These are phyloP conservation scores for Tachina fera DNA, from an alignment of 2,888 invertebrate genomes.

Conservation along the genomic window DNA sequence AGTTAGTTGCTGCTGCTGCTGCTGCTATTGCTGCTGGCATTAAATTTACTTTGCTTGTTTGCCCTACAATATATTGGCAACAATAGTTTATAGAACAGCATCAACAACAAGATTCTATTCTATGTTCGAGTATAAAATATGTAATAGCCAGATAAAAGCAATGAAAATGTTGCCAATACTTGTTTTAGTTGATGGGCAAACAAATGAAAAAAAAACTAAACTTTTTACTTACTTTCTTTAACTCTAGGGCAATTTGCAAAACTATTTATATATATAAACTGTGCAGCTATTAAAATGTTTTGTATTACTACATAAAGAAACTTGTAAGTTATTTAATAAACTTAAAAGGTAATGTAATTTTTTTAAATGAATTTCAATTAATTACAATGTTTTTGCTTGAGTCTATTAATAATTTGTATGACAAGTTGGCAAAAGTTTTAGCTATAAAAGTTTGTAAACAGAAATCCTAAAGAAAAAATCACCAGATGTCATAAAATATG, in stretches of 20 bases:
- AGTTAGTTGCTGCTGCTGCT: conserved; percentile 15
- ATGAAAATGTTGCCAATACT: conserved; percentile 58
- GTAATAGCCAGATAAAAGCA: conserved; percentile 60
- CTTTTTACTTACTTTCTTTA: conserved; percentile 43
- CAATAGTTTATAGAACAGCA: conserved; percentile 50
- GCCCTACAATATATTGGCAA: conserved; percentile 54
- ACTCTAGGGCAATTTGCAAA: conserved; percentile 58
- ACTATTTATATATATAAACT: conserved; percentile 12
- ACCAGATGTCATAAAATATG: too few species aligned
- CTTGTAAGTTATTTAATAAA: conserved; percentile 24
- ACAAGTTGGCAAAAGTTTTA: neutral
- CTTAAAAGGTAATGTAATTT: conserved; percentile 1
- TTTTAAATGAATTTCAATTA: conserved; percentile 26
- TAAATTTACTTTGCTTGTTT: conserved; percentile 34
- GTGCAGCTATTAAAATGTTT: conserved; percentile 18
- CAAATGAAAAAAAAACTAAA: conserved; percentile 42
- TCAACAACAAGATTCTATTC: conserved; percentile 43
- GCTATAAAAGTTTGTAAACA: too few species aligned
- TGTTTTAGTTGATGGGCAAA: conserved; percentile 55
- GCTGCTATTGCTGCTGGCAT: conserved; percentile 23
- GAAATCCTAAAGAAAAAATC: too few species aligned
- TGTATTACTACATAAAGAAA: conserved; percentile 1
- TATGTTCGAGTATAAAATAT: conserved; percentile 39
- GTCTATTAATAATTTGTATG: conserved; percentile 38
- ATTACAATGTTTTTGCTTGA: conserved; percentile 42